These are phyloP conservation scores for Andrena bicolor DNA, from an alignment of 2,888 invertebrate species.

Conservation along the genomic window DNA sequence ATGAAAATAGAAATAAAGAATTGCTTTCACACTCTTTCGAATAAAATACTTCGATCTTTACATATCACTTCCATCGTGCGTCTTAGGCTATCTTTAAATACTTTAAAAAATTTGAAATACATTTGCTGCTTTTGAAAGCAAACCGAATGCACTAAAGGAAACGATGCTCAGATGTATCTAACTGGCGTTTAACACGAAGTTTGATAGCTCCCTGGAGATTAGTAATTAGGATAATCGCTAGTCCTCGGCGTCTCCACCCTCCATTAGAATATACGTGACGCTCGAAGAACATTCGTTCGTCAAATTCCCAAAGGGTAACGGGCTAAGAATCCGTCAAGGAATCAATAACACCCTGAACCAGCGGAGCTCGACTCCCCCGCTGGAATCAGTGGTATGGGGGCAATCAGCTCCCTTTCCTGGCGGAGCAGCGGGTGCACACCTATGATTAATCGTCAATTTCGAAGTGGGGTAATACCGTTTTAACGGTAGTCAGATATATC, in stretches of 20 bases:
- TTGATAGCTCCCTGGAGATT: not conserved
- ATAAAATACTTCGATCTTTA: not conserved
- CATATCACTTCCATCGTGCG: no score
- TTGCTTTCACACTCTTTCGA: not conserved
- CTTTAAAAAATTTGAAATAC: no score
- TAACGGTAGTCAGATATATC: slow-evolving; percentile 67
- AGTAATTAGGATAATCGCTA: not conserved
- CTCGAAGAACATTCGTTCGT: not conserved
- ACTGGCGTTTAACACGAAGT: not conserved
- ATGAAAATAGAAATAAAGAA: not conserved
- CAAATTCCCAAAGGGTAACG: slow-evolving; percentile 15
- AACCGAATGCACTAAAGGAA: no score
- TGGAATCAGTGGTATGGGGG: slow-evolving; percentile 37
- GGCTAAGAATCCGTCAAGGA: slow-evolving; percentile 42
- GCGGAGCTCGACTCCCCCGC: slow-evolving; percentile 4
- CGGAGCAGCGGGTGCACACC: slow-evolving; percentile 51
- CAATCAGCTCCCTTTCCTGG: slow-evolving; percentile 44
- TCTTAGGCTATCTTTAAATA: no score
- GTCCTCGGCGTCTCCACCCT: not conserved
- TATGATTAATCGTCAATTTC: slow-evolving; percentile 74
- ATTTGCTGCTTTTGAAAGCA: no score
- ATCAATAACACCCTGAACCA: slow-evolving; percentile 49
- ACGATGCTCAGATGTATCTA: not conserved
- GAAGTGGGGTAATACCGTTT: slow-evolving; percentile 69
- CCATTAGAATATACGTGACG: slow-evolving; percentile 6